Percentiles rank a stretch among this genome's conserved stretches.
Evolutionary conservation across 2,113 vertebrate species (phyloP).

Genomic region (Trematocara stigmaticum): DNA sequence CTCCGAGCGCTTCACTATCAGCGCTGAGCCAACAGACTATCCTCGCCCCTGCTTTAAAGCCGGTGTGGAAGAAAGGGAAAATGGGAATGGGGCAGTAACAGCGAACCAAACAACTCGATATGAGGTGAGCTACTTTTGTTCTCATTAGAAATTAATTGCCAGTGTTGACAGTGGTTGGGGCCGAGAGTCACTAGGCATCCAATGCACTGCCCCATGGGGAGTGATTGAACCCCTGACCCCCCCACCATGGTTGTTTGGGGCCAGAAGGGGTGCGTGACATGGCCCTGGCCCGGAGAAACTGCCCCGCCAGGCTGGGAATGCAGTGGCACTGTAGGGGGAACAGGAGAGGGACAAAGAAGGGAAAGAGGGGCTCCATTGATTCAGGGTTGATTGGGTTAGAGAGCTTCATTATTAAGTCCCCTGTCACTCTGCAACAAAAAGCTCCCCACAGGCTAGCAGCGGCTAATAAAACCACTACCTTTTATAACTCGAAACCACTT

Average conservation of each 20-base stretch:
- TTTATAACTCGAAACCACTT: constrained; percentile 19
- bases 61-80: not conserved
- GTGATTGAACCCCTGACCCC: constrained; percentile 67
- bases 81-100: too few relatives aligned
- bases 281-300: constrained; percentile 59
- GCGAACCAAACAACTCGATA: constrained; percentile 6
- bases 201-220: constrained; percentile 37
- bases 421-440: constrained; percentile 58
- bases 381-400: constrained; percentile 50
- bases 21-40: not conserved
- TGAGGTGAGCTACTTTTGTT: constrained; percentile 20
- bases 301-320: constrained; percentile 67
- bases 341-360: constrained; percentile 41
- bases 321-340: constrained; percentile 53
- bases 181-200: constrained; percentile 22
- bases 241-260: constrained; percentile 25
- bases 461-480: constrained; percentile 54
- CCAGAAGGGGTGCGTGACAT: constrained; percentile 56
- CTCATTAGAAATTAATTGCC: constrained; percentile 56
- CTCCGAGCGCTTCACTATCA: constrained; percentile 11
- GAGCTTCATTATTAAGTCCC: constrained; percentile 60
- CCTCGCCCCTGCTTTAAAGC: constrained; percentile 16
- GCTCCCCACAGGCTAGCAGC: constrained; percentile 30
- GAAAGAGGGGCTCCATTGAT: constrained; percentile 49
- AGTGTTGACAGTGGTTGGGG: constrained; percentile 3